Conservation (phyloP, 2,113 vertebrate species). For the Ondatra zibethicus region DNA sequence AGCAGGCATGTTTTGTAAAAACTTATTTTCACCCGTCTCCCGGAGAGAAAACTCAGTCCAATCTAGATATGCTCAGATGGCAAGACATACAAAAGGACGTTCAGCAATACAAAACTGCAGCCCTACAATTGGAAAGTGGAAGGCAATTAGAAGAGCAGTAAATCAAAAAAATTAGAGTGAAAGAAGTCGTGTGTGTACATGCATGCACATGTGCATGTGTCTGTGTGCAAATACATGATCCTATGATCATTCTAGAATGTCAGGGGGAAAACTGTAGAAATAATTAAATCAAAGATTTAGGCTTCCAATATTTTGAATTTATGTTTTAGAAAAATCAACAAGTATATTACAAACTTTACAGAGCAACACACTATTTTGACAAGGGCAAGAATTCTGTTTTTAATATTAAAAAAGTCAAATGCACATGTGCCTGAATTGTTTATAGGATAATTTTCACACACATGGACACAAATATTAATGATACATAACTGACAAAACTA, state of each 20-base stretch:
- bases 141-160: neutral
- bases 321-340: neutral
- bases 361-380: neutral
- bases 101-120: neutral
- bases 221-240: neutral
- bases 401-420: constrained; percentile 35
- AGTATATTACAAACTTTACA: neutral
- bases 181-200: neutral
- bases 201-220: too few species aligned
- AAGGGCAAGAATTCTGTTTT: neutral
- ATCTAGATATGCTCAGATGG: constrained; percentile 31
- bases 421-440: neutral
- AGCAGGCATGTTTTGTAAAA: constrained; percentile 64
- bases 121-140: neutral
- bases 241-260: constrained; percentile 11
- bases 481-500: neutral
- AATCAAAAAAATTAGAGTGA: neutral
- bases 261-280: constrained; percentile 5
- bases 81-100: neutral
- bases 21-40: constrained; percentile 63
- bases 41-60: constrained; percentile 59
- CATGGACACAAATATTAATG: neutral
- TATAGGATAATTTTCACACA: neutral
- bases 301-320: constrained; percentile 15
- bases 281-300: constrained; percentile 39